These are phyloP conservation scores for Calliphora vomitoria DNA, from an alignment of 2,888 invertebrate species.

Conservation along the genomic window DNA sequence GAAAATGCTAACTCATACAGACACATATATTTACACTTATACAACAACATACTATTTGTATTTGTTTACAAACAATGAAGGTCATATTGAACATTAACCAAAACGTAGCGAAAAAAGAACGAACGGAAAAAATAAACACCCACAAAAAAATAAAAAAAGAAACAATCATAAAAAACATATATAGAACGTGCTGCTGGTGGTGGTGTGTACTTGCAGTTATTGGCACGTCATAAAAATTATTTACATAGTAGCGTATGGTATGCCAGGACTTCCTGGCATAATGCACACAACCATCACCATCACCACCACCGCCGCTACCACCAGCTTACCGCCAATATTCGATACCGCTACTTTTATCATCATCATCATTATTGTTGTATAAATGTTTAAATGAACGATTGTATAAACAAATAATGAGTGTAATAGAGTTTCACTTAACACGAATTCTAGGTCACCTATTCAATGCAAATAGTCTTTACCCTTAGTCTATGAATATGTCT, in stretches of 20 bases:
- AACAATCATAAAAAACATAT: conserved; percentile 6
- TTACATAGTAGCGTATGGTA: conserved; percentile 57
- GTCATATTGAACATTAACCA: conserved; percentile 67
- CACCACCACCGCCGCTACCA: not conserved
- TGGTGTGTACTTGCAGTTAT: conserved; percentile 51
- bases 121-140: conserved; percentile 34
- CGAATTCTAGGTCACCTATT: not conserved
- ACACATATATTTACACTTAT: conserved; percentile 13
- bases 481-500: too few relatives aligned
- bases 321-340: conserved; percentile 22
- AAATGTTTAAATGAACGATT: conserved; percentile 30
- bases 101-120: conserved; percentile 26
- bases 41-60: not conserved
- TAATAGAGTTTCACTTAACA: not conserved
- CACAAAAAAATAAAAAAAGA: conserved; percentile 11
- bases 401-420: conserved; percentile 13
- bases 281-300: conserved; percentile 26
- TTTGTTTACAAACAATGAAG: conserved; percentile 59
- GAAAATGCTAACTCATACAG: not conserved
- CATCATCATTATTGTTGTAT: not conserved
- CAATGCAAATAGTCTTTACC: too few relatives aligned
- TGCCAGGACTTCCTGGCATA: conserved; percentile 48
- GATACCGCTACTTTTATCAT: conserved; percentile 18
- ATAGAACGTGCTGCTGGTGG: not conserved
- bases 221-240: conserved; percentile 71